Evolutionary conservation across 1,140 invertebrate genomes (phyloP).

Genomic region (Drosophila albomicans): DNA sequence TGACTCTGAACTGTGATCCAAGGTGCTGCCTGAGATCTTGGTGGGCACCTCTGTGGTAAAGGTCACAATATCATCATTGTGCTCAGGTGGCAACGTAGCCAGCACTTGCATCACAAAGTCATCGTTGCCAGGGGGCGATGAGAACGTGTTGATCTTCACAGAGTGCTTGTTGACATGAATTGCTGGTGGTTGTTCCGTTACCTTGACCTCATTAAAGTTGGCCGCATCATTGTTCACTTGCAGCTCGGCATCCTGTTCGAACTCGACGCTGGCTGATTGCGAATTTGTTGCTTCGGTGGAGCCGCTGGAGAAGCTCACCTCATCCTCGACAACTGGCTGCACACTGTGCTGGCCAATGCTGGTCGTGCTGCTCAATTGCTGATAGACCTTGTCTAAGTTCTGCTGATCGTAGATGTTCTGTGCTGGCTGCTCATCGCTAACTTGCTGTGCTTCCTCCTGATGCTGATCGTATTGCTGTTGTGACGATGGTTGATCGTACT

Average conservation of each 20-base stretch:
- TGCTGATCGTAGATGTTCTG: conserved; percentile 57
- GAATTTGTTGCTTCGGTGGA: conserved; percentile 57
- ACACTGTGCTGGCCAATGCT: conserved; percentile 44
- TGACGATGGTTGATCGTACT: conserved; percentile 39
- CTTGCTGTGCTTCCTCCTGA: conserved; percentile 46
- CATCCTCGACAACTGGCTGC: conserved; percentile 22
- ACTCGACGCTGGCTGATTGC: conserved; percentile 58
- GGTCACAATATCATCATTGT: conserved; percentile 59
- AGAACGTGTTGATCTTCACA: conserved; percentile 66
- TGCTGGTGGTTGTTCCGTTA: conserved; percentile 52
- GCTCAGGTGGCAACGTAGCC: conserved; percentile 69
- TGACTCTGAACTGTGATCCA: conserved; percentile 73
- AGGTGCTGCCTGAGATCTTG: conserved; percentile 61
- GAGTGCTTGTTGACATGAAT: conserved; percentile 78
- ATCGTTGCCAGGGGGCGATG: conserved; percentile 72
- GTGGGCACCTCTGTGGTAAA: conserved; percentile 79
- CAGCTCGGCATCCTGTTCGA: conserved; percentile 59
- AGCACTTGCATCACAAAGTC: conserved; percentile 77
- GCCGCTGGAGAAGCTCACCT: conserved; percentile 46
- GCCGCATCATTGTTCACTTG: conserved; percentile 16
- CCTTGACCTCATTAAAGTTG: conserved; percentile 34
- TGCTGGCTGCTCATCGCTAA: conserved; percentile 55
- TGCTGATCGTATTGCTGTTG: conserved; percentile 52
- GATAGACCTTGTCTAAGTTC: conserved; percentile 74
- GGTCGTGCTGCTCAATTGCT: conserved; percentile 66